These are phyloP conservation scores for Epiblema foenella DNA, from an alignment of 2,888 invertebrate genomes.

Conservation along the genomic window DNA sequence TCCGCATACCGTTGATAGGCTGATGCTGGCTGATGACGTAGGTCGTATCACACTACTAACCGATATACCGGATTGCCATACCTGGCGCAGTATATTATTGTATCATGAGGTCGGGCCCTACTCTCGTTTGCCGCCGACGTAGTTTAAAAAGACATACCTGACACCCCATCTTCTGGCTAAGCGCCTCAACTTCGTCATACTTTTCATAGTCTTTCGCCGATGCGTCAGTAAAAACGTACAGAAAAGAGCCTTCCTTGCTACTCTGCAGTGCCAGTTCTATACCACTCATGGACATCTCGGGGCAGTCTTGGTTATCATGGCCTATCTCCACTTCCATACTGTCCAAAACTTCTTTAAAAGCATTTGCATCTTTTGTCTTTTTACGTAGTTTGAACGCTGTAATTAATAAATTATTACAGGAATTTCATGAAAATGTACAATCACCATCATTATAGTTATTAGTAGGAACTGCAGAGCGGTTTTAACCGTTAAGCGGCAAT, in stretches of 20 bases:
- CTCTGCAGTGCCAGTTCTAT: conserved; percentile 59
- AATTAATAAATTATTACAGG: conserved; percentile 38
- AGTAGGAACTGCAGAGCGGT: no score
- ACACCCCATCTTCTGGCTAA: conserved; percentile 58
- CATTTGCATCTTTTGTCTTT: conserved; percentile 53
- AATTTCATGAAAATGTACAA: no score
- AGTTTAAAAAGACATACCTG: conserved; percentile 60
- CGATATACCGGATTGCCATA: no score
- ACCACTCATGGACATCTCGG: conserved; percentile 65
- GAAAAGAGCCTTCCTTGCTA: conserved; percentile 60
- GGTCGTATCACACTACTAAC: no score
- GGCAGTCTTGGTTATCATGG: conserved; percentile 62
- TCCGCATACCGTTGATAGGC: no score
- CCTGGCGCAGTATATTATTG: no score
- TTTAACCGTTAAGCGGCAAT: no score
- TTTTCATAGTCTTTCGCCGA: conserved; percentile 58
- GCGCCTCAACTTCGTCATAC: conserved; percentile 55
- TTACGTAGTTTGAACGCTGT: conserved; percentile 51
- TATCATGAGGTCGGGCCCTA: no score
- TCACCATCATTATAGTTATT: no score
- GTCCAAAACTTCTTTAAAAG: conserved; percentile 54
- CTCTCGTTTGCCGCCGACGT: no score
- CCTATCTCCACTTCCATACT: conserved; percentile 54
- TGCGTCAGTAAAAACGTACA: conserved; percentile 75
- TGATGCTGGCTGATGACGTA: no score